Base-by-base conservation (phyloP, 2,888 invertebrate genomes). In the Ryuthela nishihirai region DNA sequence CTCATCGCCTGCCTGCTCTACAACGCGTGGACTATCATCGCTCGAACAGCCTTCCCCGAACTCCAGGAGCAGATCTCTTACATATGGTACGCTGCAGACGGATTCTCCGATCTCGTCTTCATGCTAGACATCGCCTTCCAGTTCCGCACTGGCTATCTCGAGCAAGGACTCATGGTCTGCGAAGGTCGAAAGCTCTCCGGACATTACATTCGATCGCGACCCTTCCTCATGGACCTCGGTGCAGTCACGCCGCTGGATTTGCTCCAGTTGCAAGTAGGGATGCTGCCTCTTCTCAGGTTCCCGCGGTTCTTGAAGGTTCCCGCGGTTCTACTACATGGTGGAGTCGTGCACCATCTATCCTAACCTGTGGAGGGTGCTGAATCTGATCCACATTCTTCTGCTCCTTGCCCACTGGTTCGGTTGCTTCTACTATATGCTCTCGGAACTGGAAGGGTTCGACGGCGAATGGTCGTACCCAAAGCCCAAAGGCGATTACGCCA, bases 381-480 rank as follows among this genome's bases (percentile, higher is more conserved):
- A 94, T 78, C 81, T 95, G 64, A 90, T 94, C 68, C 95, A 95
- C 75, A 93, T 95, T 70, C 82, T 95, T 66, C 83, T 95, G 69
- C 88, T 95, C 71, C 80, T 94, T 70, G 93, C 94, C 45, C 95
- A 95, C 74, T 95, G 95, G 95, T 95, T 95, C 74, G 95, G 95
- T 53, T 95, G 94, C 76, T 95, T 95, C 80, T 95, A 95, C 80
- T 95, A 88, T 78, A 78, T 95, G 71, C 82, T 95, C 53, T 93
- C 93, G 5, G 91, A 94, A 73, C 87, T 87, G 55, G 91, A 92
- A 74, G 87, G 85, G 18, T 90, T 90, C 74, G 83, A 84, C 60
- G 77, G 74, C 20, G 67, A 70, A 7, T 77, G 77, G 77, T 71
- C 73, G 1, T 78, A 76, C 64, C 76, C 74, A 0, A 46, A 64